Conservation (phyloP, 2,113 vertebrate species). For the Trogon melanurus region DNA sequence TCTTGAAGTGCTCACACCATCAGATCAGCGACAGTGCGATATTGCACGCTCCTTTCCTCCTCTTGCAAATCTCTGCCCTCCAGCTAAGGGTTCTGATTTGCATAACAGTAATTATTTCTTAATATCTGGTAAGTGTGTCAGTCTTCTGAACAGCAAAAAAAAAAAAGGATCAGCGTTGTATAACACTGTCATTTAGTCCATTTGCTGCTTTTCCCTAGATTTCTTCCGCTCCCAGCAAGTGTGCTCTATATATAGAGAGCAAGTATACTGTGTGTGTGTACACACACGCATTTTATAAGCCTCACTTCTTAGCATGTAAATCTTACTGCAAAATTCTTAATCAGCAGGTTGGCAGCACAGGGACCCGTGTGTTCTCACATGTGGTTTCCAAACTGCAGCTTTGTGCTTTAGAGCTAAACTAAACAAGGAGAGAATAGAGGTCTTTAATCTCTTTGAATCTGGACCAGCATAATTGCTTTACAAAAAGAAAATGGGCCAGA, state of each 20-base stretch:
- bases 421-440: background rate
- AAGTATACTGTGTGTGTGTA: background rate
- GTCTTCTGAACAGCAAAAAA: background rate
- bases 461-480: constrained; percentile 32
- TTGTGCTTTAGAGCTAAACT: background rate
- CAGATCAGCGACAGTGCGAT: background rate
- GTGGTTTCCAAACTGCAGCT: constrained; percentile 5
- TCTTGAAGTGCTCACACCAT: background rate
- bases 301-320: background rate
- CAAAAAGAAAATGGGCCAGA: constrained; percentile 1
- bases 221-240: background rate
- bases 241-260: background rate
- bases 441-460: constrained; percentile 36
- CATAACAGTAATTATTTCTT: background rate
- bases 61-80: background rate
- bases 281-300: background rate
- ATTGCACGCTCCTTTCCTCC: background rate
- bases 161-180: background rate
- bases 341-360: background rate
- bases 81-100: background rate
- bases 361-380: background rate
- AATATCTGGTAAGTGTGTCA: background rate
- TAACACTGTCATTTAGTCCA: background rate
- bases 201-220: background rate
- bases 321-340: background rate